Evolutionary conservation across 2,888 invertebrate genomes (phyloP), one percentile per base, ranked within the genome.

Genomic region (Dastarcus helophoroides): DNA sequence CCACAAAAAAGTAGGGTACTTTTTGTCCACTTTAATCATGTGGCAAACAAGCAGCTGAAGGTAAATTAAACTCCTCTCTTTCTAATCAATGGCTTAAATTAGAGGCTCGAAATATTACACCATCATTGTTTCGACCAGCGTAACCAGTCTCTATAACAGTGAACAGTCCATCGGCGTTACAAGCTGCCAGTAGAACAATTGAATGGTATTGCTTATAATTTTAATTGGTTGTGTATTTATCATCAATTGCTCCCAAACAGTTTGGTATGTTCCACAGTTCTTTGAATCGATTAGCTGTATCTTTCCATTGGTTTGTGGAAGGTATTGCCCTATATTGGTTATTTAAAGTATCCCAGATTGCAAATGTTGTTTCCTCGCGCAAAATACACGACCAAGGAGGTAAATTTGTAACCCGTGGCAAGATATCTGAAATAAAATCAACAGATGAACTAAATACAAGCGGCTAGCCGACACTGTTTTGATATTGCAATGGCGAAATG

Each of bases 161-260:
- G 36, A 54, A 54, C 10, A 42, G 13, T 8, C 48, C 48, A 40
- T 51, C 46, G 12, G 50, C 51, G 40, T 51, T 48, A 28, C 48
- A 42, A 31, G 41, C 42, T 13, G 37, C 46, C 38, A 51, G 16
- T 33, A 56, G 38, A 13, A 53, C 46, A 25, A 46, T 43, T 5
- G 51, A 51, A 36, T 48, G 44, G 29, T 41, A 46, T 2, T 6
- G 7, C 37, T 53, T 53, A 31, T 46, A 55, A 33, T 49, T 54
- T 28, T 31, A 52, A 32, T 48, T 46, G 11, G 44, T 17, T 4
- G 28, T n/a, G n/a, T n/a, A n/a, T n/a, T 17, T 28, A 3, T 14
- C 23, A 25, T 29, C 30, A 5, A 29, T n/a, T 2, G 14, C 13
- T n/a, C 33, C 36, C 5, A 36, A 10, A 13, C 26, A 32, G 24